A percentile compares a stretch with the other conserved stretches of the same genome.
phyloP scores from a whole-genome alignment of 2,888 invertebrate species.

The Lottia gigantea region DNA sequence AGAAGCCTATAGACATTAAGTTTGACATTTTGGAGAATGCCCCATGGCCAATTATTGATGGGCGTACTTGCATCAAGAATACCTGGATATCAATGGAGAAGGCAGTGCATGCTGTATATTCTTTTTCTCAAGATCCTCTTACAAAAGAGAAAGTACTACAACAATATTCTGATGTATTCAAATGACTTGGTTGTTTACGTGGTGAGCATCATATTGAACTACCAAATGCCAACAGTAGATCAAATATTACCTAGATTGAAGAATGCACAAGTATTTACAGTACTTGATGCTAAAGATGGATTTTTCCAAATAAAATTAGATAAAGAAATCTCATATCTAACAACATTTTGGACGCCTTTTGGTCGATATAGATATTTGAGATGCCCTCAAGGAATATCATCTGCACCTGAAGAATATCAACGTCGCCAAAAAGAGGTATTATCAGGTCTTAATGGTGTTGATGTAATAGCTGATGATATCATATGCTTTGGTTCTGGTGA shows the following conservation, averaged over 20 bases:
- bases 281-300: conserved; percentile 25
- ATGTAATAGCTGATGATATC: conserved; percentile 11
- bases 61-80: not conserved
- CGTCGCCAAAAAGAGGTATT: conserved; percentile 5
- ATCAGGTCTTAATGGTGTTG: conserved; percentile 13
- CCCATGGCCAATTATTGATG: conserved; percentile 7
- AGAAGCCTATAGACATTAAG: not conserved
- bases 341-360: conserved; percentile 29
- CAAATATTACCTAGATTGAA: conserved; percentile 13
- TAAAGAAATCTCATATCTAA: conserved; percentile 16
- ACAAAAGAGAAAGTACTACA: conserved; percentile 10
- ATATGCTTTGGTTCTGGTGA: conserved; percentile 11
- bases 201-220: conserved; percentile 26
- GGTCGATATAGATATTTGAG: conserved; percentile 17
- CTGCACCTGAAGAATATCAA: conserved; percentile 23
- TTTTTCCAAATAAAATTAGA: conserved; percentile 23
- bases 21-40: not conserved
- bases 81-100: not conserved
- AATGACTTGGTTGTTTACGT: conserved; percentile 30
- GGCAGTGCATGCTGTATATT: not conserved
- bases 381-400: conserved; percentile 17
- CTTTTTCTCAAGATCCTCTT: not conserved
- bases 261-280: conserved; percentile 24
- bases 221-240: conserved; percentile 13
- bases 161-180: conserved; percentile 30